phyloP scores from a whole-genome alignment of 2,888 invertebrate genomes.

The Synergus gifuensis region DNA sequence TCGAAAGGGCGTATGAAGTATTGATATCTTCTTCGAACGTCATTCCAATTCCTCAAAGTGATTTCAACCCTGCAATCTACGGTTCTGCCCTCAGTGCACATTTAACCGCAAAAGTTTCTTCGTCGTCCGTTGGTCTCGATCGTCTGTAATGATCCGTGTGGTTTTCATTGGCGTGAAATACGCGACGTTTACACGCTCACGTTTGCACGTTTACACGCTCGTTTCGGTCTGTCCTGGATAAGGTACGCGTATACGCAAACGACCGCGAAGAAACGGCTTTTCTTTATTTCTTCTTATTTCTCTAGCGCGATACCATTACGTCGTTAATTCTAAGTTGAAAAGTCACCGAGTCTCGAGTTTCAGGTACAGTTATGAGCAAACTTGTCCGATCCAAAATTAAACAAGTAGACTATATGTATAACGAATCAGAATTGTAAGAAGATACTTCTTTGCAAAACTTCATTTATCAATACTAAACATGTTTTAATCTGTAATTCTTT shows the following conservation, averaged over 20 bases:
- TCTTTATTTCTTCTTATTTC: slow-evolving; percentile 16
- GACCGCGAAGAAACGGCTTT: slow-evolving; percentile 19
- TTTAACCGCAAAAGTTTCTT: slow-evolving; percentile 62
- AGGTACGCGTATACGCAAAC: slow-evolving; percentile 47
- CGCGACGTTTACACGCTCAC: slow-evolving; percentile 59
- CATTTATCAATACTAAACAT: neutral
- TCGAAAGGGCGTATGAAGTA: neutral
- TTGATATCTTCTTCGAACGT: slow-evolving; percentile 10
- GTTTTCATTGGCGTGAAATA: slow-evolving; percentile 67
- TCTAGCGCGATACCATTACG: slow-evolving; percentile 10
- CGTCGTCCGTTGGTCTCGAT: slow-evolving; percentile 57
- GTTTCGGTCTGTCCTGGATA: slow-evolving; percentile 55
- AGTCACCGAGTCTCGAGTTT: slow-evolving; percentile 2
- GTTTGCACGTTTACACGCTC: slow-evolving; percentile 59
- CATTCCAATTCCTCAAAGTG: slow-evolving; percentile 10
- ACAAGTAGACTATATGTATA: neutral
- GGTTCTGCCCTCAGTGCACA: slow-evolving; percentile 47
- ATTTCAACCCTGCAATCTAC: slow-evolving; percentile 13
- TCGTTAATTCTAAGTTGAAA: slow-evolving; percentile 18
- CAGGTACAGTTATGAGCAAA: neutral
- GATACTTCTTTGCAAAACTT: neutral
- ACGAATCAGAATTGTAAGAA: neutral
- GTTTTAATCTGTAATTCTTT: neutral
- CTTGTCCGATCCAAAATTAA: neutral
- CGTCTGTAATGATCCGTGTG: slow-evolving; percentile 65